phyloP scores from a whole-genome alignment of 2,797 vertebrate genomes.

The Tragelaphus oryx region DNA sequence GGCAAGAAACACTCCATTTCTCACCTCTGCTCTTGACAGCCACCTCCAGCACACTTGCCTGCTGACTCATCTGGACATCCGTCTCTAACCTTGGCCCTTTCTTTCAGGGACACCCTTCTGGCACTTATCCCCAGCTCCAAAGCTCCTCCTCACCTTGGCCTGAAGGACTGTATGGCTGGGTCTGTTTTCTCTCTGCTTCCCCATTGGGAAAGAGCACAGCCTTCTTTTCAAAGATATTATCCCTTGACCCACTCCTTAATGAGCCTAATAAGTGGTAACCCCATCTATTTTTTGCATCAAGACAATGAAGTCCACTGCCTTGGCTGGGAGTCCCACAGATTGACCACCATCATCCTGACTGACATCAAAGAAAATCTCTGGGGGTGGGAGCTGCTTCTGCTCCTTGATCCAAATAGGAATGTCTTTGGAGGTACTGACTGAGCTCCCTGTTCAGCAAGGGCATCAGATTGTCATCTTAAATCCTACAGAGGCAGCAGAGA shows the following conservation, averaged over 20 bases:
- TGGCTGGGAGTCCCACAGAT: too few relatives aligned
- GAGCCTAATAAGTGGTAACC: background rate
- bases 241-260: background rate
- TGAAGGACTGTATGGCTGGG: accelerated
- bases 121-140: background rate
- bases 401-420: background rate
- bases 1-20: background rate
- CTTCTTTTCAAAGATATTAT: background rate
- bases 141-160: background rate
- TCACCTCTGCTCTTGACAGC: background rate
- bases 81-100: background rate
- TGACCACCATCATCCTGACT: background rate
- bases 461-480: background rate
- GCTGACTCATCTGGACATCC: background rate
- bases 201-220: background rate
- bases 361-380: background rate
- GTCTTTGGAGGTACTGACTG: background rate
- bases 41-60: background rate
- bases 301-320: background rate
- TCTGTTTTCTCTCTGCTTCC: background rate
- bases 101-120: background rate
- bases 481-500: background rate
- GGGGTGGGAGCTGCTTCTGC: background rate
- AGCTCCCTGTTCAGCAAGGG: background rate
- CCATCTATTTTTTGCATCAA: background rate